Base-by-base conservation (phyloP, 2,888 invertebrate species). In the Seira ritae region DNA sequence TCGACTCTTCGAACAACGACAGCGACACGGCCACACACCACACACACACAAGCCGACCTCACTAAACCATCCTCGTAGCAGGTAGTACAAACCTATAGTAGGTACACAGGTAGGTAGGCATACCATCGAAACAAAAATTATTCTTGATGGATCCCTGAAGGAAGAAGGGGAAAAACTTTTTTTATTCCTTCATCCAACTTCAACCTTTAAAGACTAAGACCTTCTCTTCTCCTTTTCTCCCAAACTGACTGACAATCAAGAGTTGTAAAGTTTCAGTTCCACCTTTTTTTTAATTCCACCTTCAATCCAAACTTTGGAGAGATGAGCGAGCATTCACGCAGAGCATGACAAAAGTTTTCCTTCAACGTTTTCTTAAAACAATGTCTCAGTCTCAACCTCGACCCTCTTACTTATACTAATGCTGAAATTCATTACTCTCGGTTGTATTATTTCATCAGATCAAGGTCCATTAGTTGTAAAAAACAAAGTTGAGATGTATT, bases 51-150 rank as follows among this genome's bases (percentile, higher is more conserved):
- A n/a, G n/a, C n/a, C n/a, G n/a, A n/a, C n/a, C n/a, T n/a, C n/a
- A n/a, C n/a, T n/a, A 66, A 19, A 66, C 22, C 24, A 24, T 66
- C 24, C 24, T 24, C 66, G 22, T 24, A 66, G 23, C 23, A 66
- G 22, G 4, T 77, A 70, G 37, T 70, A 62, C 6, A 62, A n/a
- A 23, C 19, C 1, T 68, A 6, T 37, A 69, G 23, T 69, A 31
- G 17, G 42, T 69, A 42, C 10, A n/a, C n/a, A n/a, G n/a, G n/a
- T n/a, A n/a, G n/a, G n/a, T n/a, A n/a, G n/a, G n/a, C n/a, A n/a
- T 15, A 46, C 19, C 70, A 66, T 67, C 72, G 68, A 79, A 78
- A 71, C 71, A 65, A 12, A 71, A 78, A 78, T 78, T 78, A 78
- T 73, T 71, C 55, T 67, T 66, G 79, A 67, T 66, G 67, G 71